Percentiles rank a stretch among this genome's conserved stretches.
Evolutionary conservation across 2,888 invertebrate genomes (phyloP).

Genomic region (Tinea pellionella): DNA sequence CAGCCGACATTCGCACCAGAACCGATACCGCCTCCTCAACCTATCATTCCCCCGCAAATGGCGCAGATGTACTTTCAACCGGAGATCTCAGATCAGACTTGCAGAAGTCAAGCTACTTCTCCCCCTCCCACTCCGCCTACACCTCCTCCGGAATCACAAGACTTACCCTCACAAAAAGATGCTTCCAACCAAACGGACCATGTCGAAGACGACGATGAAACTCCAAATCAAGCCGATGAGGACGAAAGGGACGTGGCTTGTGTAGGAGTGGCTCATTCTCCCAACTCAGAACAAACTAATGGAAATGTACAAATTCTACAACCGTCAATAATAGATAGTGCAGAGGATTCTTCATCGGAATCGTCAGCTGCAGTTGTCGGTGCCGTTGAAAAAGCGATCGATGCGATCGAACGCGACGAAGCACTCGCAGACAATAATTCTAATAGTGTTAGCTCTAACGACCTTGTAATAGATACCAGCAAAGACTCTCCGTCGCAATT

Average conservation of each 20-base stretch:
- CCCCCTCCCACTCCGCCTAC: slow-evolving; percentile 72
- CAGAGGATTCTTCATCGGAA: slow-evolving; percentile 56
- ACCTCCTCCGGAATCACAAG: slow-evolving; percentile 43
- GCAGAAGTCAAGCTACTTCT: slow-evolving; percentile 69
- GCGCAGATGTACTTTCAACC: slow-evolving; percentile 69
- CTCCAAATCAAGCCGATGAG: slow-evolving; percentile 55
- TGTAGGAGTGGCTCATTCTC: slow-evolving; percentile 57
- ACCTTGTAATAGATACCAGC: slow-evolving; percentile 59
- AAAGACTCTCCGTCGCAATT: slow-evolving; percentile 30
- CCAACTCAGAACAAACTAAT: slow-evolving; percentile 29
- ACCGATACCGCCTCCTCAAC: slow-evolving; percentile 47
- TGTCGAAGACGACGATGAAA: slow-evolving; percentile 74
- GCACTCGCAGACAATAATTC: slow-evolving; percentile 40
- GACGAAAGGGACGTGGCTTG: slow-evolving; percentile 58
- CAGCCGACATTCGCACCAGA: slow-evolving; percentile 54
- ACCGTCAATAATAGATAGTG: slow-evolving; percentile 38
- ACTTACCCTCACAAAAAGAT: slow-evolving; percentile 76
- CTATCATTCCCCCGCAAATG: slow-evolving; percentile 65
- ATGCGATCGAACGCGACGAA: slow-evolving; percentile 54
- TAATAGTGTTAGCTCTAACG: slow-evolving; percentile 54
- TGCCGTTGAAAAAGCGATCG: slow-evolving; percentile 52
- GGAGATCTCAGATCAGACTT: slow-evolving; percentile 58
- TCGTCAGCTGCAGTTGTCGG: slow-evolving; percentile 39
- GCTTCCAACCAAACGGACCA: slow-evolving; percentile 88
- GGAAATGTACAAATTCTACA: slow-evolving; percentile 28